These are phyloP conservation scores for Drosophila pegasa DNA, from an alignment of 2,888 invertebrate species.

Conservation along the genomic window DNA sequence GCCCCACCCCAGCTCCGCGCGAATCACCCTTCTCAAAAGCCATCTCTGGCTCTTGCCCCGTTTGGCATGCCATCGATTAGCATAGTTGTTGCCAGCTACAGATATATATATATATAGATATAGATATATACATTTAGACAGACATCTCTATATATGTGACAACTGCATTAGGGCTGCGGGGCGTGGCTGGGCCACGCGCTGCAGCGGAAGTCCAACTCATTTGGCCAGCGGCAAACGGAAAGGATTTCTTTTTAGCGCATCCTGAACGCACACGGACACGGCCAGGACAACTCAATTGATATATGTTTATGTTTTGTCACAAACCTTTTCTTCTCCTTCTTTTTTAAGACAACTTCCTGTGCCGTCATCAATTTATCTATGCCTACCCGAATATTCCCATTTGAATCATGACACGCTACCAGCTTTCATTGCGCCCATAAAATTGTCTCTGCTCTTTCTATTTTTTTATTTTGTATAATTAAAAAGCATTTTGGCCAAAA, in stretches of 20 bases:
- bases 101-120: conserved; percentile 21
- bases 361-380: conserved; percentile 51
- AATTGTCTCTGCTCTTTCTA: conserved; percentile 16
- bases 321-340: background rate
- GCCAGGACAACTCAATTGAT: conserved; percentile 65
- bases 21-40: conserved; percentile 5
- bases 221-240: conserved; percentile 72
- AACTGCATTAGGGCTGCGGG: conserved; percentile 68
- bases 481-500: conserved; percentile 52
- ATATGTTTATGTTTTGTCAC: conserved; percentile 38
- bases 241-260: conserved; percentile 79
- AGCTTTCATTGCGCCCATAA: conserved; percentile 49
- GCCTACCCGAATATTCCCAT: conserved; percentile 32
- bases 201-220: conserved; percentile 78
- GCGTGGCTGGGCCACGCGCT: conserved; percentile 71
- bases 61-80: conserved; percentile 72
- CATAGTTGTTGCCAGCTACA: conserved; percentile 67
- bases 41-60: conserved; percentile 65
- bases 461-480: conserved; percentile 51
- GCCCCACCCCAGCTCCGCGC: background rate
- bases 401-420: conserved; percentile 51
- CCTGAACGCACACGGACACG: conserved; percentile 75
- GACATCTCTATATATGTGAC: conserved; percentile 40
- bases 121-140: conserved; percentile 9
- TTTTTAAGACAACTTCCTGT: conserved; percentile 58